Evolutionary conservation across 2,113 vertebrate genomes (phyloP), one percentile per base, ranked within the genome.

Genomic region (Cololabis saira): DNA sequence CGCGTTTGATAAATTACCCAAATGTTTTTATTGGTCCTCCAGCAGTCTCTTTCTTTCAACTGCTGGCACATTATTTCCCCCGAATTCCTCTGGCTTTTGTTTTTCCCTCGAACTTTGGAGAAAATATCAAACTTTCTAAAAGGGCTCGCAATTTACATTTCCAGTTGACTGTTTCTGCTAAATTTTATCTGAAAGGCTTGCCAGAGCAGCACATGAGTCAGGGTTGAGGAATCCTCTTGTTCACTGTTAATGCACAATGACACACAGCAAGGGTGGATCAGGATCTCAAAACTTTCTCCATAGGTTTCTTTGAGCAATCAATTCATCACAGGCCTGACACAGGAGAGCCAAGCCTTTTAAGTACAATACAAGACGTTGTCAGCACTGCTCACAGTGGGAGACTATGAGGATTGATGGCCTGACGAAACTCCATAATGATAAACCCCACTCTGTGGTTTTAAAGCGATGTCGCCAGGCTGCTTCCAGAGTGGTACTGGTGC

Each of bases 391-490:
- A 56, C 74, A 76, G 69, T 63, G 64, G 54, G 71, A 72, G 61
- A 71, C 64, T 47, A 55, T 73, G 68, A 81, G 78, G 80, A 85
- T 74, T 71, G 82, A 86, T 81, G 78, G 78, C 78, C 79, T 80
- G 80, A 87, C 83, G 82, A 82, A 77, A 66, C 74, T 75, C 75
- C 75, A 69, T 89, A 85, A 82, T 87, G 86, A 90, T 76, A 74
- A 71, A 72, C 69, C 71, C 54, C 71, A 62, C 71, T 76, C 57
- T 70, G 79, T 50, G 82, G 81, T 84, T 88, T 82, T 57, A 51
- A 78, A 73, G 64, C 59, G 8, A 44, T 70, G 74, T 74, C 60
- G 58, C 43, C 19, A 40, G 60, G 53, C 69, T 61, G 67, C 69
- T 71, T 44, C 27, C 18, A 48, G 57, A 41, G 67, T 45, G 56